A percentile compares a stretch with the other conserved stretches of the same genome.
Conservation (phyloP, 1,140 invertebrate species). For the Charaxes varanes region DNA sequence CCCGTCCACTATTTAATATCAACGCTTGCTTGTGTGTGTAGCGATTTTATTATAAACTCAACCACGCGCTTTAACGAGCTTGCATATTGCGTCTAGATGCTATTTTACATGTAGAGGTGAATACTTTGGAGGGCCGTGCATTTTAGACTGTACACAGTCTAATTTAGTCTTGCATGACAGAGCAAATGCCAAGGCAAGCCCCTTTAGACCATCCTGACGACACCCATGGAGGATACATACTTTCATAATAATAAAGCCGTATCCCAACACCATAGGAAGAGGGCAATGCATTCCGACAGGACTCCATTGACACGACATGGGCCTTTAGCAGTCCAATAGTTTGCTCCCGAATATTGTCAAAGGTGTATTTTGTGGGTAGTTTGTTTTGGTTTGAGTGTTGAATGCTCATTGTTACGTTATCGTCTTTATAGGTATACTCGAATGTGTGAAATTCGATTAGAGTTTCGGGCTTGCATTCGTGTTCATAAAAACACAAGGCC, state of each 20-base stretch:
- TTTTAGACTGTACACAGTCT: too few relatives aligned
- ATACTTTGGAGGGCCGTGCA: too few relatives aligned
- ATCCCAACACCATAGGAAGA: conserved; percentile 37
- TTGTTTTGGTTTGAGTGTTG: conserved; percentile 23
- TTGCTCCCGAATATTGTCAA: conserved; percentile 34
- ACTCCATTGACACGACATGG: conserved; percentile 35
- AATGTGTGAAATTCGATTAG: conserved; percentile 52
- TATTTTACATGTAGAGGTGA: too few relatives aligned
- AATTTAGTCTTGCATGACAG: too few relatives aligned
- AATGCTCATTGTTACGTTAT: conserved; percentile 38
- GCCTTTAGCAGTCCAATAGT: conserved; percentile 36
- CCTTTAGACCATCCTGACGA: too few relatives aligned
- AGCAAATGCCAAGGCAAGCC: neutral
- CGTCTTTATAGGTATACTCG: conserved; percentile 42
- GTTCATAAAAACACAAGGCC: conserved; percentile 52
- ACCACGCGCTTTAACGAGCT: too few relatives aligned
- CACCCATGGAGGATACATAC: conserved; percentile 36
- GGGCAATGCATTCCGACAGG: conserved; percentile 26
- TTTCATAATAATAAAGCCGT: conserved; percentile 53
- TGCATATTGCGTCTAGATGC: too few relatives aligned
- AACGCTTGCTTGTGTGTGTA: too few relatives aligned
- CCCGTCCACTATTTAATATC: too few relatives aligned
- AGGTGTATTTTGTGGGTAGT: conserved; percentile 21
- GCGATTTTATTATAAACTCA: too few relatives aligned
- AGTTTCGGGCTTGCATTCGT: conserved; percentile 38